phyloP scores from a whole-genome alignment of 2,797 vertebrate genomes.

The Amphiprion clarkii region DNA sequence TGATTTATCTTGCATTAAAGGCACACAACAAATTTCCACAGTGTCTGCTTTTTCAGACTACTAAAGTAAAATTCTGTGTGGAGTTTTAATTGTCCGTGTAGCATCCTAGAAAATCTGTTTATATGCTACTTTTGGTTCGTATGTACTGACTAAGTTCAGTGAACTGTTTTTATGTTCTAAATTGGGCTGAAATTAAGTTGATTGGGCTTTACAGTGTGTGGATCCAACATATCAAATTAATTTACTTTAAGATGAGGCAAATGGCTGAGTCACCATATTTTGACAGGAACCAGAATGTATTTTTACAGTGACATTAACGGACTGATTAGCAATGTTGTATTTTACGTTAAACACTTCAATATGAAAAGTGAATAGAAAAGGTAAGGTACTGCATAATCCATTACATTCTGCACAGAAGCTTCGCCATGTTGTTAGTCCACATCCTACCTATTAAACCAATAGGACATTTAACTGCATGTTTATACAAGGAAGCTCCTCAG shows the following conservation, averaged over 20 bases:
- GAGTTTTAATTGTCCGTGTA: too few relatives aligned
- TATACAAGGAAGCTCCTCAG: constrained; percentile 69
- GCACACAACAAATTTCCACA: too few relatives aligned
- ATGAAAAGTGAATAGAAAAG: constrained; percentile 18
- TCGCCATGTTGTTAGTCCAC: constrained; percentile 41
- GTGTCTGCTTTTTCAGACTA: too few relatives aligned
- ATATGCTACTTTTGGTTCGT: too few relatives aligned
- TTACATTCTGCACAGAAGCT: constrained; percentile 20
- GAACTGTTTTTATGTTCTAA: too few relatives aligned
- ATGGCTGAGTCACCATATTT: constrained; percentile 6
- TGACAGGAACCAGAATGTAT: neutral
- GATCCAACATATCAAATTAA: neutral
- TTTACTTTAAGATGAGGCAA: neutral
- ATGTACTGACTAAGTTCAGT: too few relatives aligned
- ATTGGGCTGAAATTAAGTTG: too few relatives aligned
- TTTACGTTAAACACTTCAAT: constrained; percentile 22
- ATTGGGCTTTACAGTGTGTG: too few relatives aligned
- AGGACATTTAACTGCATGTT: constrained; percentile 75
- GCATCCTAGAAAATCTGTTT: too few relatives aligned
- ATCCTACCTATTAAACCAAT: constrained; percentile 66
- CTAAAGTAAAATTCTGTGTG: too few relatives aligned
- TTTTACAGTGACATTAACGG: constrained; percentile 5
- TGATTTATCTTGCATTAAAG: too few relatives aligned
- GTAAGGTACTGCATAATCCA: constrained; percentile 33
- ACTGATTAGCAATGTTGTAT: constrained; percentile 5